Base-by-base conservation (phyloP, 2,797 vertebrate species). In the Ateles fusciceps region DNA sequence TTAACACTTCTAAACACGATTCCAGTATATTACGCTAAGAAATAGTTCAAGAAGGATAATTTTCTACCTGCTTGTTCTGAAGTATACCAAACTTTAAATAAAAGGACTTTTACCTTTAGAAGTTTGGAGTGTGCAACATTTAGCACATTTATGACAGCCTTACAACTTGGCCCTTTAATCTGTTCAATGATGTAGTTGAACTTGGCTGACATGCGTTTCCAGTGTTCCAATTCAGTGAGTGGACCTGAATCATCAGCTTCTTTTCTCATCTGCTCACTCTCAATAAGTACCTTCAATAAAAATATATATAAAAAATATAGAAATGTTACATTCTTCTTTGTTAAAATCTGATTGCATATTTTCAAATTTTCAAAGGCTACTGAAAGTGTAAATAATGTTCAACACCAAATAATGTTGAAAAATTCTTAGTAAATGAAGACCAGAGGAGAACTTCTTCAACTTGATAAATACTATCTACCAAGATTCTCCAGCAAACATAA, bases 141-240 rank as follows among this genome's bases (percentile, higher is more conserved):
- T 81, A 99, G 98, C 95, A 99, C 98, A 96, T 96, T 99, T 74
- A 99, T 97, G 89, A 99, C 99, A 71, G 99, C 97, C 97, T 98
- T 99, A 97, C 99, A 99, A 83, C 98, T 97, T 81, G 98, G 44
- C 90, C 99, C 98, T 98, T 99, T 99, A 91, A 99, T 99, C 95
- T 99, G 99, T 52, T 98, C 99, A 2, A 99, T 99, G 94, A 99
- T 99, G 68, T 98, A 99, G 98, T 98, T 99, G 97, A 99, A 98
- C 96, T 98, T 99, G 93, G 99, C 98, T 88, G 98, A 99, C 96
- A 97, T 99, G 44, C 96, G 98, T 97, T 99, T 99, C 99, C 99
- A 99, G 83, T 99, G 98, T 74, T 99, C 98, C 85, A 99, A 44
- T 98, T 99, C 99, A 39, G 98, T 98, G 88, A 99, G 97, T 1